Evolutionary conservation across 2,888 invertebrate species (phyloP), one percentile per base, ranked within the genome.

Genomic region (Apoda limacodes): DNA sequence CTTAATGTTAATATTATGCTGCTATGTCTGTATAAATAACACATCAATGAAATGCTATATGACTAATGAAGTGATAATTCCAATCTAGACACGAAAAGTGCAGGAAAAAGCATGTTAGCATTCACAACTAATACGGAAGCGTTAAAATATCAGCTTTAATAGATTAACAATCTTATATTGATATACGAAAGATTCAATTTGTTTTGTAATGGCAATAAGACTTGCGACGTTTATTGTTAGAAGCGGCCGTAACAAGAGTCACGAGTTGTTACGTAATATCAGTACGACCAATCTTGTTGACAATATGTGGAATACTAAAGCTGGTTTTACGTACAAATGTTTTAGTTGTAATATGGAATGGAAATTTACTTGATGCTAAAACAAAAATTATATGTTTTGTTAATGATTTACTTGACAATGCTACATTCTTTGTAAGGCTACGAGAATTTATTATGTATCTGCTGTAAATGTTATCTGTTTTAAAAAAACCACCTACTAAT

Each of bases 241-340:
- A 55, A 50, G 40, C 46, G 49, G 45, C 55, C 43, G 58, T 70
- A 68, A 72, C 63, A 62, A 64, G 64, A 76, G 71, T 80, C 78
- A 80, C 78, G 78, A 75, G 78, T 60, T 65, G 60, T 80, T 80
- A 55, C 75, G 74, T 75, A 78, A 78, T 60, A 46, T 42, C 42
- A 31, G 45, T 42, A 54, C 58, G 51, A 54, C 60, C 64, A 63
- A 64, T 69, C 63, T 65, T 52, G 53, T 51, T 50, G 55, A 58
- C 47, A 66, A 60, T 53, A 58, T 57, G 53, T 52, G 37, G 58
- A 59, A 61, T 60, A 59, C 43, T 52, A 48, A 61, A 59, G n/a
- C n/a, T n/a, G n/a, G n/a, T n/a, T n/a, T n/a, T n/a, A n/a, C n/a
- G n/a, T n/a, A n/a, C n/a, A n/a, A n/a, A n/a, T n/a, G n/a, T n/a